Evolutionary conservation across 2,797 vertebrate genomes (phyloP), one percentile per base, ranked within the genome.

Genomic region (Thamnophis elegans): DNA sequence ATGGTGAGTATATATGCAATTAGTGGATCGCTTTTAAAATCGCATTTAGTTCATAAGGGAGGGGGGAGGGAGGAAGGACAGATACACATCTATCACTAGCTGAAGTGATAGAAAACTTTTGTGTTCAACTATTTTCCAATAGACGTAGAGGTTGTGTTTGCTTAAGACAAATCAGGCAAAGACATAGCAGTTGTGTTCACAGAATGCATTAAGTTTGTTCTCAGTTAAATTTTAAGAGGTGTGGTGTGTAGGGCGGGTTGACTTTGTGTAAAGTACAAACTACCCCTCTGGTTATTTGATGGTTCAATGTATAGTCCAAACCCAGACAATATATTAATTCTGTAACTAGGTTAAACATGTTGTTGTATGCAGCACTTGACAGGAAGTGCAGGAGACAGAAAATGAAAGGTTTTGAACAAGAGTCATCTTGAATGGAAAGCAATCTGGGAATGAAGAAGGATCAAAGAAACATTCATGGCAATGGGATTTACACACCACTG

Each of bases 391-490:
- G 47, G 20, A 47, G 10, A 82, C 20, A 82, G 36, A 82, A 82
- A 82, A 82, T 82, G 42, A 85, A 78, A 92, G 88, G 94, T 86
- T 96, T 94, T 93, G 91, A 89, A 86, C 87, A 96, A 96, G 96
- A 93, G 93, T 56, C 90, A 90, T 97, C 95, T 97, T 94, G 90
- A 95, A 90, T 93, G 88, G 90, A 90, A 96, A 25, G 42, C 95
- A 96, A 78, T n/a, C 87, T 90, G 90, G 91, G 86, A 92, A 47
- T 55, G 42, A 96, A 96, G 94, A 65, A 59, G 94, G 92, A 94
- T 90, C 88, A 92, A 90, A 93, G 90, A 28, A 73, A 65, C 60
- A 92, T 65, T 47, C 95, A 13, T 85, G 22, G 54, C 62, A 92
- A 56, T 92, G 68, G 51, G 60, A 78, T 92, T 90, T 47, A 78